Percentiles rank a stretch among this genome's conserved stretches.
phyloP scores from a whole-genome alignment of 1,140 invertebrate genomes.

The honey bee (Apis mellifera) region Amel_HAv3.1 CM009932.2:14682001-14682500 shows the following conservation, averaged over 20 bases:
- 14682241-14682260: conserved; percentile 64
- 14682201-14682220: conserved; percentile 71
- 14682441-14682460: background rate
- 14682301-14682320: conserved; percentile 6
- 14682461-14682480: background rate
- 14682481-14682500: background rate
- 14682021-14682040: conserved; percentile 64
- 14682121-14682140: no score
- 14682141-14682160: conserved; percentile 24
- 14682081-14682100: conserved; percentile 37
- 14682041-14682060: conserved; percentile 47
- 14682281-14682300: conserved; percentile 39
- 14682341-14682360: background rate
- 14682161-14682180: conserved; percentile 60
- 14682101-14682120: background rate
- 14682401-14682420: background rate
- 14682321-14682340: background rate
- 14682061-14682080: conserved; percentile 39
- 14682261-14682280: conserved; percentile 62
- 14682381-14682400: conserved; percentile 11
- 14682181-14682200: conserved; percentile 66
- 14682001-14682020: conserved; percentile 71
- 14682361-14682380: background rate
- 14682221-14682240: conserved; percentile 70
- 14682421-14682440: background rate